These are phyloP conservation scores for Ornithoptera priamus DNA, from an alignment of 2,888 invertebrate species.

Conservation along the genomic window DNA sequence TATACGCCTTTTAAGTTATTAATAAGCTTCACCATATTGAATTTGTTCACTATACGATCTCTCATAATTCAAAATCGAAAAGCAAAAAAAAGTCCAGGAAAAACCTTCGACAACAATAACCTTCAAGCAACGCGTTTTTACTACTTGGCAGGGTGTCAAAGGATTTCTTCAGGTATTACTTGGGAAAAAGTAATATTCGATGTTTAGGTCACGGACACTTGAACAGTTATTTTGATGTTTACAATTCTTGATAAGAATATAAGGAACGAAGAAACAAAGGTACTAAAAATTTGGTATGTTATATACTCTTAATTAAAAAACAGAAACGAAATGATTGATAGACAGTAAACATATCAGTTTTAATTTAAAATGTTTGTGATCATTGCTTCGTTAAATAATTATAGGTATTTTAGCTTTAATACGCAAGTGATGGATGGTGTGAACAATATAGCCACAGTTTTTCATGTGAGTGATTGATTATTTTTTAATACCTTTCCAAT, in stretches of 20 bases:
- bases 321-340: not conserved
- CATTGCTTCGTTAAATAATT: not conserved
- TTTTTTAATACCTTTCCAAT: not conserved
- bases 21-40: not conserved
- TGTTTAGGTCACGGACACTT: constrained; percentile 12
- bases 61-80: not conserved
- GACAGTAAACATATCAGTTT: not conserved
- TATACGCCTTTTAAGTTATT: too few species aligned
- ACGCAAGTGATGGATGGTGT: constrained; percentile 1
- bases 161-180: constrained; percentile 17
- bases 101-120: constrained; percentile 8
- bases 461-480: not conserved
- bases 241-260: not conserved
- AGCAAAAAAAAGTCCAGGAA: not conserved
- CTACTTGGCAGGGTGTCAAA: constrained; percentile 25
- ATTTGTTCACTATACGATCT: not conserved
- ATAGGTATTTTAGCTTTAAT: not conserved
- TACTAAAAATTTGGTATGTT: not conserved
- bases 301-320: not conserved
- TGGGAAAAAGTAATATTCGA: constrained; percentile 7
- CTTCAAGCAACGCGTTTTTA: constrained; percentile 17
- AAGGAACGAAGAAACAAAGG: not conserved
- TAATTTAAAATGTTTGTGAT: not conserved
- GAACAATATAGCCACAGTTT: not conserved
- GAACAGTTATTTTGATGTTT: not conserved